A percentile compares a stretch with the other conserved stretches of the same genome.
phyloP scores from a whole-genome alignment of 2,113 vertebrate genomes.

The Actinemys pallida region DNA sequence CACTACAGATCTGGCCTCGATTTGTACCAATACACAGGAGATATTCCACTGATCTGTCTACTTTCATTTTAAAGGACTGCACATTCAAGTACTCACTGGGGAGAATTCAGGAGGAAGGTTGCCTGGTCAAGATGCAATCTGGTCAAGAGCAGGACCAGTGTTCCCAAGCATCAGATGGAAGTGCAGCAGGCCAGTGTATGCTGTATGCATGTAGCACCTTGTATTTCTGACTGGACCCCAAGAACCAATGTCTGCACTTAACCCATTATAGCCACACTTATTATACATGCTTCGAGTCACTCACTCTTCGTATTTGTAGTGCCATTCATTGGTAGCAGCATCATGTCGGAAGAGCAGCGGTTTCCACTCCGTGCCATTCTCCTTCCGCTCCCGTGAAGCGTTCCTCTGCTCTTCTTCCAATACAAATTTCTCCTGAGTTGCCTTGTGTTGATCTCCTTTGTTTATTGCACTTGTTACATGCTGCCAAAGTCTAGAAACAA shows the following conservation, averaged over 20 bases:
- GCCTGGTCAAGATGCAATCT: background rate
- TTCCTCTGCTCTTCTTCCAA: constrained; percentile 93
- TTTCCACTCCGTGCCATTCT: constrained; percentile 80
- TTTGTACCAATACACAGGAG: background rate
- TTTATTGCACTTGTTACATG: constrained; percentile 92
- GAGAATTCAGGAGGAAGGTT: background rate
- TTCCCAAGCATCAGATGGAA: too few relatives aligned
- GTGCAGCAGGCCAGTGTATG: background rate
- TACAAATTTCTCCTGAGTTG: constrained; percentile 92
- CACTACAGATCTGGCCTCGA: background rate
- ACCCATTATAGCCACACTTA: background rate
- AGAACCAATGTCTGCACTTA: background rate
- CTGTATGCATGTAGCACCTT: background rate
- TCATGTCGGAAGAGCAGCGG: constrained; percentile 87
- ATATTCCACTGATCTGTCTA: background rate
- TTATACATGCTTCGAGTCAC: background rate
- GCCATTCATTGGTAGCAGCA: constrained; percentile 85
- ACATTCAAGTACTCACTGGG: background rate
- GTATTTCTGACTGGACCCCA: background rate
- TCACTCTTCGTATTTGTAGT: constrained; percentile 90
- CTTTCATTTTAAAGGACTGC: background rate
- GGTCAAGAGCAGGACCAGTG: background rate
- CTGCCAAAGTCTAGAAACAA: constrained; percentile 89
- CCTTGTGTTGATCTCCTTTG: constrained; percentile 89
- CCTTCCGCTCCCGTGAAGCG: constrained; percentile 83